These are phyloP conservation scores for Sphyrna mokarran DNA, from an alignment of 2,113 vertebrate genomes.

Conservation along the genomic window DNA sequence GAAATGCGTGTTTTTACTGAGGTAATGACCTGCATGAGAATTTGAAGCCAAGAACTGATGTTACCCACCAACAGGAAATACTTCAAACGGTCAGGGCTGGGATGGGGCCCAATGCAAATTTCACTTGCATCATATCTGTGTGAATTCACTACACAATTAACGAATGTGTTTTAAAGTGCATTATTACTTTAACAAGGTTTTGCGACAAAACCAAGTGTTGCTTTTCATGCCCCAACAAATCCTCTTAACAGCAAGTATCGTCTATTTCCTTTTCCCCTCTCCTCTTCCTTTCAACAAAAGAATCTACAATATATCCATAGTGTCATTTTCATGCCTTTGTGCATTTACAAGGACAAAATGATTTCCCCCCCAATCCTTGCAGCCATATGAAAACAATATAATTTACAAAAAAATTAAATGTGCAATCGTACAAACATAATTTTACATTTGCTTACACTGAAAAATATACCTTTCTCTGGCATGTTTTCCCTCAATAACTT, in stretches of 20 bases:
- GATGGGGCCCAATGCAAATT: background rate
- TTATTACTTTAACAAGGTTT: slow-evolving; percentile 30
- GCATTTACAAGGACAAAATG: slow-evolving; percentile 46
- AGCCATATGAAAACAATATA: slow-evolving; percentile 40
- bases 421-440: slow-evolving; percentile 44
- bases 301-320: slow-evolving; percentile 42
- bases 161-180: slow-evolving; percentile 34
- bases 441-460: slow-evolving; percentile 52
- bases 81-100: background rate
- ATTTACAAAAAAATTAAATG: slow-evolving; percentile 41
- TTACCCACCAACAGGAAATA: background rate
- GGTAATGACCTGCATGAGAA: background rate
- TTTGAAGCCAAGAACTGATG: background rate
- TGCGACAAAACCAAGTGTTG: background rate
- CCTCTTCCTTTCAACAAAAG: background rate
- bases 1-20: background rate
- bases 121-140: background rate
- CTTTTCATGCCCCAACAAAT: slow-evolving; percentile 12
- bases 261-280: background rate
- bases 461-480: slow-evolving; percentile 45
- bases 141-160: slow-evolving; percentile 22
- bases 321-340: slow-evolving; percentile 47
- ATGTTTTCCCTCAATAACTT: slow-evolving; percentile 43
- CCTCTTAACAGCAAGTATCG: background rate
- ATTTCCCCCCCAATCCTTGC: slow-evolving; percentile 41